Conservation (phyloP, 2,888 invertebrate species). For the Oscheius sp. region DNA sequence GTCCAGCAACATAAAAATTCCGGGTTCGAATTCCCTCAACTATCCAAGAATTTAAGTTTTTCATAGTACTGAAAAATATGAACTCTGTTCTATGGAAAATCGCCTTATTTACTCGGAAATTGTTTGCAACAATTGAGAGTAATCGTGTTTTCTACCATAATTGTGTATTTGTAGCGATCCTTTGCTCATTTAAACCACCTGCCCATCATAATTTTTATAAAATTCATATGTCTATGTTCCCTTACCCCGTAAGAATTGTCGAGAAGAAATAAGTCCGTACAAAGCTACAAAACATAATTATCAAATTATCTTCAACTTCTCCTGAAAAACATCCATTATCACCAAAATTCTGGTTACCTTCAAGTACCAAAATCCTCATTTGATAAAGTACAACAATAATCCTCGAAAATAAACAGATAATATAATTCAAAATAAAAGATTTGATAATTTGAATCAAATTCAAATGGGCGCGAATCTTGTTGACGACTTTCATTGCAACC, state of each 20-base stretch:
- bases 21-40: too few relatives aligned
- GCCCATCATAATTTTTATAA: too few relatives aligned
- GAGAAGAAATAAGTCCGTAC: constrained; percentile 25
- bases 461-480: constrained; percentile 19
- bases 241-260: constrained; percentile 16
- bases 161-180: too few relatives aligned
- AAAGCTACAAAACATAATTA: constrained; percentile 20
- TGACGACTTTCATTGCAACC: not conserved
- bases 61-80: too few relatives aligned
- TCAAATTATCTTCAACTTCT: not conserved
- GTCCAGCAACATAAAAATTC: too few relatives aligned
- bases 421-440: constrained; percentile 12
- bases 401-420: not conserved
- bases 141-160: too few relatives aligned
- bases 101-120: too few relatives aligned
- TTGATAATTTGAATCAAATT: constrained; percentile 10
- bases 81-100: too few relatives aligned
- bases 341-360: too few relatives aligned
- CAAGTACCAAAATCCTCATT: not conserved
- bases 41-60: too few relatives aligned
- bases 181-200: too few relatives aligned
- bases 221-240: not conserved
- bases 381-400: constrained; percentile 10
- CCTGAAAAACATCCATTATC: constrained; percentile 25
- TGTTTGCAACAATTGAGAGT: too few relatives aligned